Percentiles rank a stretch among this genome's conserved stretches.
Evolutionary conservation across 2,888 invertebrate genomes (phyloP).

Genomic region (Mactromeris polynyma): DNA sequence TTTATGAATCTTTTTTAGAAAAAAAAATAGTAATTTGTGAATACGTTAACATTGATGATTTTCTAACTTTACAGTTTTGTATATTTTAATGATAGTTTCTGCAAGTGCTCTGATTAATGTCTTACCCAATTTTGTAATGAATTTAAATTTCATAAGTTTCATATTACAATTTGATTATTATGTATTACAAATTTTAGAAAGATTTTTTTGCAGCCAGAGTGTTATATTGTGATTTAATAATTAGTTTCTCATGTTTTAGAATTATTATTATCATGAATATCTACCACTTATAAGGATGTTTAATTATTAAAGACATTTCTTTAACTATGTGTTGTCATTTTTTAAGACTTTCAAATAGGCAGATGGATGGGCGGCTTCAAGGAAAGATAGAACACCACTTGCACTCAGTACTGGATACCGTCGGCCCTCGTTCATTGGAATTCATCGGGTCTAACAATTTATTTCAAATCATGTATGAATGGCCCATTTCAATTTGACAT

Average conservation of each 20-base stretch:
- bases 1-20: no score
- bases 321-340: not conserved
- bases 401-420: no score
- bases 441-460: no score
- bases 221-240: not conserved
- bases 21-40: no score
- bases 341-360: no score
- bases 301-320: constrained; percentile 55
- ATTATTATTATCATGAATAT: constrained; percentile 11
- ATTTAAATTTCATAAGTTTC: not conserved
- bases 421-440: no score
- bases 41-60: no score
- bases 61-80: no score
- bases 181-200: constrained; percentile 10
- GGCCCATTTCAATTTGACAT: no score
- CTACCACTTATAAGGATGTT: constrained; percentile 28
- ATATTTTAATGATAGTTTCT: not conserved
- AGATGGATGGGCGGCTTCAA: no score
- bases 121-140: not conserved
- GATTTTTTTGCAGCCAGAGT: not conserved
- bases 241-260: not conserved
- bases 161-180: constrained; percentile 3
- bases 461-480: no score
- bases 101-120: not conserved
- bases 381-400: no score